Base-by-base conservation (phyloP, 37 sponge, comb jelly and placozoan genomes). In the Cliona cf. orientalis region DNA sequence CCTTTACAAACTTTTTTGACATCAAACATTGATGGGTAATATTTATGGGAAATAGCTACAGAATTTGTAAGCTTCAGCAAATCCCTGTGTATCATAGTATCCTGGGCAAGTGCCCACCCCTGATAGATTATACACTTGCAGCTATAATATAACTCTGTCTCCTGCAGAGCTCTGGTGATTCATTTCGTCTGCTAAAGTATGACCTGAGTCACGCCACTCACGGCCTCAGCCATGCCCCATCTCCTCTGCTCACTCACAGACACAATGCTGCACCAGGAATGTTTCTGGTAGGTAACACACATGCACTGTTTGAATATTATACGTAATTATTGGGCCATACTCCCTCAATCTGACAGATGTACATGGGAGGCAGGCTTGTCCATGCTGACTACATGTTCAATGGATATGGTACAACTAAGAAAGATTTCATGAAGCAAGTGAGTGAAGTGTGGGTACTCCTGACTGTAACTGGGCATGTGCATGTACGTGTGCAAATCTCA, bases 401-500 rank as follows among this genome's bases (percentile, higher is more conserved):
- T 84, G 99, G 99, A 1, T 98, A 98, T 46, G 87, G 99, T 3
- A 93, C 42, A 46, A 78, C 84, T n/a, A 90, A 85, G 83, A 91
- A 78, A 39, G 99, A 98, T 60, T 93, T 98, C 80, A 56, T 85
- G 61, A 95, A 93, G 65, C 94, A 98, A 87, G 98, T 92, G 21
- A 60, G 86, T 32, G 14, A 49, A 49, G 53, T 14, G 14, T n/a
- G n/a, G n/a, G n/a, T n/a, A n/a, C n/a, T n/a, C n/a, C n/a, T n/a
- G n/a, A n/a, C n/a, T n/a, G n/a, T n/a, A n/a, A n/a, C n/a, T n/a
- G n/a, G n/a, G n/a, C n/a, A n/a, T n/a, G n/a, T n/a, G n/a, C n/a
- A n/a, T n/a, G n/a, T n/a, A n/a, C n/a, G n/a, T n/a, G n/a, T n/a
- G n/a, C n/a, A n/a, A n/a, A n/a, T n/a, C n/a, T n/a, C n/a, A n/a